Evolutionary conservation across 1,140 invertebrate species (phyloP).

Genomic region (Euura saliciscinereae): DNA sequence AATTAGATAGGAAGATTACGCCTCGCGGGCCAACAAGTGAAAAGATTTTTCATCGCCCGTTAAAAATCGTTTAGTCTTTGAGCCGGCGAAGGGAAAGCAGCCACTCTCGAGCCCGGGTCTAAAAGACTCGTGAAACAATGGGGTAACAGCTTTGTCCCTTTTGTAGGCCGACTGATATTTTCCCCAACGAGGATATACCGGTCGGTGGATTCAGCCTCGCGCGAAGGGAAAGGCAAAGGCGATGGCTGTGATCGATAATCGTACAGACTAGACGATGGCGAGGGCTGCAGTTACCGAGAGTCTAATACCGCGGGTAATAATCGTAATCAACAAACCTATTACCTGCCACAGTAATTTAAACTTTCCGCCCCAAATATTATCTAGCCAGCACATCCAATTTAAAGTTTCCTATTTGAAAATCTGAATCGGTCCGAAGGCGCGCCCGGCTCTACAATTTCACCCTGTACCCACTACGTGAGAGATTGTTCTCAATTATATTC

Average conservation of each 20-base stretch:
- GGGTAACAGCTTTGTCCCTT: slow-evolving; percentile 6
- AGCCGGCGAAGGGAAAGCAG: slow-evolving; percentile 1
- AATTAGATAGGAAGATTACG: too few relatives aligned
- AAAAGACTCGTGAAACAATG: slow-evolving; percentile 3
- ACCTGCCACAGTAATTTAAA: slow-evolving; percentile 8
- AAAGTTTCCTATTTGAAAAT: slow-evolving; percentile 6
- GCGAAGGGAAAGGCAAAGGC: not conserved
- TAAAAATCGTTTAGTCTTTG: slow-evolving; percentile 6
- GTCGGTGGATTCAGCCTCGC: not conserved
- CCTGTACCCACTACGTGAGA: too few relatives aligned
- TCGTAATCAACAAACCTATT: slow-evolving; percentile 20
- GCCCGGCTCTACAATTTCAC: not conserved
- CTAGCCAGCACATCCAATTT: slow-evolving; percentile 6
- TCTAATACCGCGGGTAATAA: slow-evolving; percentile 17
- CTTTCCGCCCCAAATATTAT: slow-evolving; percentile 7
- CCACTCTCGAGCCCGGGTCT: not conserved
- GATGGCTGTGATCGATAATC: not conserved
- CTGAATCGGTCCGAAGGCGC: not conserved
- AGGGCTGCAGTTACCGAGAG: not conserved
- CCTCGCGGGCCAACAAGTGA: not conserved
- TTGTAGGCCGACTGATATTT: not conserved
- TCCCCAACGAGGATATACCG: not conserved
- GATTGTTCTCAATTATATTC: too few relatives aligned
- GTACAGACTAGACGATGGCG: not conserved
- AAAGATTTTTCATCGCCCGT: slow-evolving; percentile 7